Conservation (phyloP, 2,888 invertebrate species). For the Hypena proboscidalis region DNA sequence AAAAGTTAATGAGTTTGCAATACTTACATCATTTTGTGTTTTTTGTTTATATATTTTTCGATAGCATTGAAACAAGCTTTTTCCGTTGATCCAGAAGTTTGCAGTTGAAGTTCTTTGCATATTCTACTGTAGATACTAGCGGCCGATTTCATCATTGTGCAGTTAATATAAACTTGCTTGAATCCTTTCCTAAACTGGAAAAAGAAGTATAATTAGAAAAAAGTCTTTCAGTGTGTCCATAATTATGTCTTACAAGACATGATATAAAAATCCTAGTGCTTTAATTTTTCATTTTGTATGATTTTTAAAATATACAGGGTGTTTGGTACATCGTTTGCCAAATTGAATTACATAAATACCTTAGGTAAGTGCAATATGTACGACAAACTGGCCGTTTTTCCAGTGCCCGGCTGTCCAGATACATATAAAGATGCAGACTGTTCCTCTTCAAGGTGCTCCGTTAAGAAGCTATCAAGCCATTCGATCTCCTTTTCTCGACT, state of each 20-base stretch:
- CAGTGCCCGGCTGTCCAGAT: conserved; percentile 98
- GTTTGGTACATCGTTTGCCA: no score
- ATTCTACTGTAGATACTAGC: conserved; percentile 92
- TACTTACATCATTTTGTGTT: conserved; percentile 90
- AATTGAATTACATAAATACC: conserved; percentile 71
- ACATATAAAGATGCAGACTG: conserved; percentile 95
- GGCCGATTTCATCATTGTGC: conserved; percentile 95
- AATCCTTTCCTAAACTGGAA: conserved; percentile 82
- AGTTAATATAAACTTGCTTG: conserved; percentile 91
- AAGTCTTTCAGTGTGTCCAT: not conserved
- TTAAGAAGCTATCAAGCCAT: conserved; percentile 89
- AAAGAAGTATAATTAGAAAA: not conserved
- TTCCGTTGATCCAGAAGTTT: conserved; percentile 84
- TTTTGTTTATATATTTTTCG: conserved; percentile 88
- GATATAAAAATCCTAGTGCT: not conserved
- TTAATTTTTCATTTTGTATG: no score
- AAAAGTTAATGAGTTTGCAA: no score
- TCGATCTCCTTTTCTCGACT: conserved; percentile 93
- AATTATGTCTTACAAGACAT: not conserved
- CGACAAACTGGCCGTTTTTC: conserved; percentile 95
- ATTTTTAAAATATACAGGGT: no score
- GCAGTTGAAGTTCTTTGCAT: conserved; percentile 88
- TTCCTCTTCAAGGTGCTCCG: conserved; percentile 86
- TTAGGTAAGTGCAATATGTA: conserved; percentile 88
- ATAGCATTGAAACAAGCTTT: conserved; percentile 88